Conservation (phyloP, 1,140 invertebrate genomes). For the Halyomorpha halys region DNA sequence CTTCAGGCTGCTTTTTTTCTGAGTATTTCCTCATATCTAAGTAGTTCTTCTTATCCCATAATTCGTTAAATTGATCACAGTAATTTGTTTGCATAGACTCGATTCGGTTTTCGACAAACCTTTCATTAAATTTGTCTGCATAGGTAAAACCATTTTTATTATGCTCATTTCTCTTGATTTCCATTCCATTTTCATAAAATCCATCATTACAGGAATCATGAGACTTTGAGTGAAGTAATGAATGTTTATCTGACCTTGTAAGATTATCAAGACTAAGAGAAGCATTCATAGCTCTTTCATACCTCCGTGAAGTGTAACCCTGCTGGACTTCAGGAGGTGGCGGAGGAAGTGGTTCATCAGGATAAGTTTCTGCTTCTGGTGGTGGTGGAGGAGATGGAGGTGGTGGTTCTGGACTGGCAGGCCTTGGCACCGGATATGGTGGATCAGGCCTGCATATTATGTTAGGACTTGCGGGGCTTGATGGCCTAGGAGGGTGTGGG, state of each 20-base stretch:
- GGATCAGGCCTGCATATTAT: constrained; percentile 25
- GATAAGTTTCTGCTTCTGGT: constrained; percentile 40
- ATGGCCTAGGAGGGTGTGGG: constrained; percentile 24
- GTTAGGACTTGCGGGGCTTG: background rate
- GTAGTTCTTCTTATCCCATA: constrained; percentile 26
- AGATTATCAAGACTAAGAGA: constrained; percentile 25
- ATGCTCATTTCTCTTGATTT: constrained; percentile 12
- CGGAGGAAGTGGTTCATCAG: constrained; percentile 61
- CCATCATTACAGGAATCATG: constrained; percentile 6
- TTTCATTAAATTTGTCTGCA: constrained; percentile 24
- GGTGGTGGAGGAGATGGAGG: constrained; percentile 52
- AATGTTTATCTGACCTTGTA: constrained; percentile 12
- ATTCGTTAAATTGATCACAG: constrained; percentile 14
- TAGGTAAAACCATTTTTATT: constrained; percentile 19
- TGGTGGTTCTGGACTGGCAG: constrained; percentile 53
- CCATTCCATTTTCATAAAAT: constrained; percentile 23
- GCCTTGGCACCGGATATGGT: constrained; percentile 33
- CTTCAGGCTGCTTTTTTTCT: constrained; percentile 12
- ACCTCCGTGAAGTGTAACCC: constrained; percentile 2
- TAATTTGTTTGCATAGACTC: constrained; percentile 22
- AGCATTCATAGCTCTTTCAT: constrained; percentile 24
- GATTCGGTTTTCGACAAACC: constrained; percentile 25
- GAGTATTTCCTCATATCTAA: constrained; percentile 18
- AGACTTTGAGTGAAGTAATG: constrained; percentile 3
- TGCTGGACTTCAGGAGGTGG: constrained; percentile 42